These are phyloP conservation scores for Pollenia griseotomentosa DNA, from an alignment of 2,888 invertebrate genomes.

Conservation along the genomic window DNA sequence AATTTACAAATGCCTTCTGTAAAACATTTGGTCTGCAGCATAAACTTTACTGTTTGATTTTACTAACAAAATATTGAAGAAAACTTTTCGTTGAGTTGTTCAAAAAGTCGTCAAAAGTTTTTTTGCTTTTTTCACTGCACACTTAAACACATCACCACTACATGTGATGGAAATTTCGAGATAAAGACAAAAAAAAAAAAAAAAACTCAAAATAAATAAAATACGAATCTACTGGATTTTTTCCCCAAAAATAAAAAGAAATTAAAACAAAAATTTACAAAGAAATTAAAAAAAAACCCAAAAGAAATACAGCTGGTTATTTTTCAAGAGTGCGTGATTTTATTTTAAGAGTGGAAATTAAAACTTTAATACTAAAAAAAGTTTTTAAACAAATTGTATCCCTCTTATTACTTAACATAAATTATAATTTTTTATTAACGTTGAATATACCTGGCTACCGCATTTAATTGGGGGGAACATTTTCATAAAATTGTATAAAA, in stretches of 20 bases:
- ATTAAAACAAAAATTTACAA: neutral
- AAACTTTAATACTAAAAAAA: neutral
- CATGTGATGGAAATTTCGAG: conserved; percentile 28
- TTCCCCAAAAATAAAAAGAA: neutral
- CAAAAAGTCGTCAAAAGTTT: conserved; percentile 48
- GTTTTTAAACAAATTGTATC: neutral
- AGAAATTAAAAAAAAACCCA: conserved; percentile 18
- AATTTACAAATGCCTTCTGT: conserved; percentile 19
- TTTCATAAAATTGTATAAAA: conserved; percentile 13
- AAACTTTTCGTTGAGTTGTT: conserved; percentile 64
- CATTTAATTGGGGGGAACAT: neutral
- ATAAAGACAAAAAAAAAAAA: neutral
- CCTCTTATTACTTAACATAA: conserved; percentile 20
- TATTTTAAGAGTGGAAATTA: conserved; percentile 1
- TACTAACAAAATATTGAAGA: conserved; percentile 52
- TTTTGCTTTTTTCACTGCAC: conserved; percentile 8
- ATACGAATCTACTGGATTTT: conserved; percentile 25
- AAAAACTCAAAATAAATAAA: neutral
- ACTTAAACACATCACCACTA: conserved; percentile 53
- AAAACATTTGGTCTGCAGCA: conserved; percentile 58
- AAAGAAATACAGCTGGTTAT: conserved; percentile 33
- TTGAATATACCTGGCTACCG: conserved; percentile 26
- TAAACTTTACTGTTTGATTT: conserved; percentile 68
- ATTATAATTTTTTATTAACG: conserved; percentile 12
- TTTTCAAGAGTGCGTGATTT: conserved; percentile 30